These are phyloP conservation scores for Catharus fuscescens DNA, from an alignment of 2,113 vertebrate species.

Conservation along the genomic window DNA sequence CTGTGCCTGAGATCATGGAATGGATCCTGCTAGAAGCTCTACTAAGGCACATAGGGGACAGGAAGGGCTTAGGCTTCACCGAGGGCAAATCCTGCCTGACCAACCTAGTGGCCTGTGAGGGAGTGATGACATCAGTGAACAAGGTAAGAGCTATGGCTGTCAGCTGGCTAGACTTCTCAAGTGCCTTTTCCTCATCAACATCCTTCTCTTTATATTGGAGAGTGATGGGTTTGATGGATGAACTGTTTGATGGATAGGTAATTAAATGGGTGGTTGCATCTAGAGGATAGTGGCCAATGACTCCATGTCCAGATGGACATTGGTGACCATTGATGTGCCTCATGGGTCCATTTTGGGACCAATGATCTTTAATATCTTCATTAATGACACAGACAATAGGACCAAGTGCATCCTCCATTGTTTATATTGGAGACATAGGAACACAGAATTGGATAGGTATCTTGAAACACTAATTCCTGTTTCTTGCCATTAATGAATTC, in stretches of 20 bases:
- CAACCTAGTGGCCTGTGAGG: fast-evolving
- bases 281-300: neutral
- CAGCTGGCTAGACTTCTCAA: neutral
- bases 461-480: neutral
- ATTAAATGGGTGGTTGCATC: neutral
- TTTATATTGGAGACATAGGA: neutral
- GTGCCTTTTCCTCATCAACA: neutral
- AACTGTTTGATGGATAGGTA: neutral
- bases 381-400: neutral
- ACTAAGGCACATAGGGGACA: neutral
- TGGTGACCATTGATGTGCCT: neutral
- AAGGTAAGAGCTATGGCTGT: neutral
- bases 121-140: neutral
- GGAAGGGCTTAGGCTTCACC: neutral
- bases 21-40: neutral
- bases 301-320: neutral
- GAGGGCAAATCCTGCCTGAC: neutral
- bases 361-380: neutral
- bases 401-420: neutral
- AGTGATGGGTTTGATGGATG: neutral
- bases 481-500: neutral
- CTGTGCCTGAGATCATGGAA: neutral
- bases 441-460: neutral
- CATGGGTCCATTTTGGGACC: fast-evolving
- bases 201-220: neutral